These are phyloP conservation scores for Diaphora mendica DNA, from an alignment of 2,888 invertebrate species.

Conservation along the genomic window DNA sequence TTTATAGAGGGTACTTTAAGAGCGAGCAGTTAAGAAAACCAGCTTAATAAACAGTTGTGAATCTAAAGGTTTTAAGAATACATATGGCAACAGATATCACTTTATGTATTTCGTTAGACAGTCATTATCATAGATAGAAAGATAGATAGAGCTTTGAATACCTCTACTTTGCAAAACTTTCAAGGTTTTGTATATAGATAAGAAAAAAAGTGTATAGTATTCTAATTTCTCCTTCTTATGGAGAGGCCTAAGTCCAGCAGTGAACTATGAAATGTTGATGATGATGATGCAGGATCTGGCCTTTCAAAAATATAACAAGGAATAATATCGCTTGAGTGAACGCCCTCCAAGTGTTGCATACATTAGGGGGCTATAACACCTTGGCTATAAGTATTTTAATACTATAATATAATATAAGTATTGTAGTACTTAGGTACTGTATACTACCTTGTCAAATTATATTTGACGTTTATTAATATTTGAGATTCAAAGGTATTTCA, in stretches of 20 bases:
- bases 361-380: not conserved
- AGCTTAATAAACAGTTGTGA: no score
- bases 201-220: no score
- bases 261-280: no score
- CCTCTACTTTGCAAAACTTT: not conserved
- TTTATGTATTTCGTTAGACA: not conserved
- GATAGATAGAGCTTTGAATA: no score
- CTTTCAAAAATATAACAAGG: not conserved
- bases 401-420: no score
- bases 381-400: no score
- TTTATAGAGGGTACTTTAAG: not conserved
- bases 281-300: not conserved
- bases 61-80: not conserved
- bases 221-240: no score
- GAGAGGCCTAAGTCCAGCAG: no score
- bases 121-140: not conserved
- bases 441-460: no score
- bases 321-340: not conserved
- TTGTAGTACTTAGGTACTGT: no score
- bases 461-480: no score
- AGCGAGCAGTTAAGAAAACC: no score
- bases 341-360: not conserved
- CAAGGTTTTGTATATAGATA: not conserved
- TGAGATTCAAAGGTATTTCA: slow-evolving; percentile 20
- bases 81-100: not conserved